Evolutionary conservation across 2,113 vertebrate species (phyloP).

Genomic region (Cepphus grylle): DNA sequence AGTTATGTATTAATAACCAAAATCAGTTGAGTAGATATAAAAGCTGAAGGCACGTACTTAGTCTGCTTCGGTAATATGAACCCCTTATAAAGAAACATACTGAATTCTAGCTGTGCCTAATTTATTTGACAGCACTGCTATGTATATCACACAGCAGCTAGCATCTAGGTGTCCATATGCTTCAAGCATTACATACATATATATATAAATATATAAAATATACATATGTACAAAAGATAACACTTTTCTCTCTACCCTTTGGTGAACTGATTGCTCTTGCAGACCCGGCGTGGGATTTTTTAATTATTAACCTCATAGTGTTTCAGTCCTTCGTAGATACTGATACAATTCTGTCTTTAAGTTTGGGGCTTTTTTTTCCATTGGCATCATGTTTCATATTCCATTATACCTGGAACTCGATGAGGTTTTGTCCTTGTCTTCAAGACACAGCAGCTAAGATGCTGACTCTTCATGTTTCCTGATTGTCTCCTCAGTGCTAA

Average conservation of each 20-base stretch:
- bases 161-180: conserved; percentile 3
- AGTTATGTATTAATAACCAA: background rate
- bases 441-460: background rate
- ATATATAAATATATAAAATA: background rate
- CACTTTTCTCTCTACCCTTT: background rate
- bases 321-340: background rate
- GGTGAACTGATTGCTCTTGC: background rate
- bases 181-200: background rate
- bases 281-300: background rate
- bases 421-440: conserved; percentile 34
- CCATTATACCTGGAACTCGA: background rate
- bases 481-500: background rate
- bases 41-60: background rate
- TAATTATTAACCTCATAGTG: background rate
- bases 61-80: background rate
- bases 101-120: conserved; percentile 6
- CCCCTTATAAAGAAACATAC: background rate
- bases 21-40: background rate
- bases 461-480: conserved; percentile 15
- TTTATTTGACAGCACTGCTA: conserved; percentile 18
- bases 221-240: background rate
- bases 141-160: background rate
- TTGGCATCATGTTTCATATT: background rate
- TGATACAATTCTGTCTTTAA: background rate
- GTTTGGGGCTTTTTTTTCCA: background rate